phyloP scores from a whole-genome alignment of 1,140 invertebrate genomes.

The Drosophila baimaii region DNA sequence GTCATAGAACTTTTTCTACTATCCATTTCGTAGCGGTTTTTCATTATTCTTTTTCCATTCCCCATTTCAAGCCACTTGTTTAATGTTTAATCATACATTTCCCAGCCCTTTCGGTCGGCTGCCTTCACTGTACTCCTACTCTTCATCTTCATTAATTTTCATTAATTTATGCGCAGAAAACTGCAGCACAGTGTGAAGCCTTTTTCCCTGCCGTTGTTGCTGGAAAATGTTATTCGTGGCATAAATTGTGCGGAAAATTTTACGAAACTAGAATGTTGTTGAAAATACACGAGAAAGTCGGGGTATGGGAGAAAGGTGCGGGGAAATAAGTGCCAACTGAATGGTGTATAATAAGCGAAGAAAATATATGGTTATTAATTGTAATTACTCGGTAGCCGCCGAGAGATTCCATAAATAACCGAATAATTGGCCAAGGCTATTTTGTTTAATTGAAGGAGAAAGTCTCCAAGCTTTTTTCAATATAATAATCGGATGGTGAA shows the following conservation, averaged over 20 bases:
- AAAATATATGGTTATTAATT: constrained; percentile 41
- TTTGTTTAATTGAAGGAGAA: constrained; percentile 27
- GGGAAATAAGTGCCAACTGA: constrained; percentile 43
- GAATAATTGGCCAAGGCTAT: constrained; percentile 23
- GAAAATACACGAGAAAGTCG: constrained; percentile 32
- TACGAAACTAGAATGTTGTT: constrained; percentile 38
- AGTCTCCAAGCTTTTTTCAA: constrained; percentile 1
- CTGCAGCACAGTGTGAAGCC: constrained; percentile 69
- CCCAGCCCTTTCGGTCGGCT: constrained; percentile 21
- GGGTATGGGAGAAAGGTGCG: background rate
- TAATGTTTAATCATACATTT: constrained; percentile 45
- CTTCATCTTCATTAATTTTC: constrained; percentile 24
- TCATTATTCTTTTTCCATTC: constrained; percentile 9
- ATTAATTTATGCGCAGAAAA: constrained; percentile 72
- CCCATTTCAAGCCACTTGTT: constrained; percentile 29
- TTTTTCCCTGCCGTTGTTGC: constrained; percentile 38
- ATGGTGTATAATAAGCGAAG: constrained; percentile 41
- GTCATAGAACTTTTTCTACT: background rate
- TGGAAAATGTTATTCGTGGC: constrained; percentile 51
- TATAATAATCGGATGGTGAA: background rate
- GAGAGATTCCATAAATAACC: constrained; percentile 30
- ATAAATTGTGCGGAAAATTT: constrained; percentile 51
- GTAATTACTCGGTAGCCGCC: constrained; percentile 14
- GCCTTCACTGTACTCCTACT: constrained; percentile 13
- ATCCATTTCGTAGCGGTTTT: constrained; percentile 11